Conservation (phyloP, 2,113 vertebrate genomes). For the Nymphicus hollandicus region DNA sequence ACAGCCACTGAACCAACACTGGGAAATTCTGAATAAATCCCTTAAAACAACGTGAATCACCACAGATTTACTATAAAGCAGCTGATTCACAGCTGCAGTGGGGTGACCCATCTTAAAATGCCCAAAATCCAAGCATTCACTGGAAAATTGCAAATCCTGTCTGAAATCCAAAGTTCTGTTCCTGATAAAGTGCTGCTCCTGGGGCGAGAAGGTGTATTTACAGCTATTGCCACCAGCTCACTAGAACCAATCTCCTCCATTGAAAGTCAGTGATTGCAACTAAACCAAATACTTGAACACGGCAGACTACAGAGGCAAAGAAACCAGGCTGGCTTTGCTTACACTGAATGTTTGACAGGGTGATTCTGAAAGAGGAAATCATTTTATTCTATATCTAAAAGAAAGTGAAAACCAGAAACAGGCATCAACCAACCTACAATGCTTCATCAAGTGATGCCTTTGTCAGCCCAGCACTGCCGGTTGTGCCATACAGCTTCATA, state of each 20-base stretch:
- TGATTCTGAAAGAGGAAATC: not conserved
- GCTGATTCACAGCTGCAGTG: not conserved
- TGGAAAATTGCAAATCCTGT: not conserved
- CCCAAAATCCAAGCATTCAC: not conserved
- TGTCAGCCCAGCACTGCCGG: not conserved
- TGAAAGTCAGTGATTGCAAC: constrained; percentile 25
- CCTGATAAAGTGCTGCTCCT: not conserved
- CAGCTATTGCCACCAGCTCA: not conserved
- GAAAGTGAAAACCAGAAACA: not conserved
- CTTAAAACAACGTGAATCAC: not conserved
- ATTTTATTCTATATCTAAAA: not conserved
- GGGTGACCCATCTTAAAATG: not conserved
- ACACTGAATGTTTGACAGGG: accelerated
- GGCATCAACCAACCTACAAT: not conserved
- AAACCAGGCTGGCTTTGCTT: not conserved
- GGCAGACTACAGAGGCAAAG: not conserved
- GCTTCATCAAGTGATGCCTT: not conserved
- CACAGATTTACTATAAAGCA: not conserved
- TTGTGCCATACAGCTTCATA: not conserved
- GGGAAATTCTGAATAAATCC: not conserved
- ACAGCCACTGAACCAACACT: not conserved
- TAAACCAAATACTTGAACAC: not conserved
- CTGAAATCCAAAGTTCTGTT: not conserved
- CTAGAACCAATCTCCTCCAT: not conserved
- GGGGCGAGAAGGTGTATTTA: not conserved